Evolutionary conservation across 2,113 vertebrate species (phyloP).

Genomic region (Scytalopus superciliaris): DNA sequence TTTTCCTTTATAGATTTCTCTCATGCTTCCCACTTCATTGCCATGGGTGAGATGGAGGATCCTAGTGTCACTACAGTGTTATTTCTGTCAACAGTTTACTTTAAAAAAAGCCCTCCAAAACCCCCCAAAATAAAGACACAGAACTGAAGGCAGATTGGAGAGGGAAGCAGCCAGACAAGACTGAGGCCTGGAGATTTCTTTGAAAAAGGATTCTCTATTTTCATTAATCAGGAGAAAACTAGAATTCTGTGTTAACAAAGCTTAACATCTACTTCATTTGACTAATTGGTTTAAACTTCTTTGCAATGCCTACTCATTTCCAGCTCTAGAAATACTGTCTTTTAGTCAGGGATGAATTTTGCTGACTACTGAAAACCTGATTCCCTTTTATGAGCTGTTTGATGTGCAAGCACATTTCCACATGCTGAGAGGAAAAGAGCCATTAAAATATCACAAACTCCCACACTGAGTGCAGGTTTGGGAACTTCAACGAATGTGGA

Average conservation of each 20-base stretch:
- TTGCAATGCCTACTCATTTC: neutral
- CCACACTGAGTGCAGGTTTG: neutral
- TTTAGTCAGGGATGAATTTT: neutral
- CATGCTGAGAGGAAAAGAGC: neutral
- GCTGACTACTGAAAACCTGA: neutral
- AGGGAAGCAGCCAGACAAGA: neutral
- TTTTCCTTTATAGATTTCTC: neutral
- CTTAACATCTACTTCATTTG: neutral
- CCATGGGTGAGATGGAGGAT: neutral
- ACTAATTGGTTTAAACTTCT: neutral
- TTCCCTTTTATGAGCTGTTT: neutral
- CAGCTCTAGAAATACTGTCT: neutral
- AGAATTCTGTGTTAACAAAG: neutral
- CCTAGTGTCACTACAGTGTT: neutral
- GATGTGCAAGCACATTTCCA: neutral
- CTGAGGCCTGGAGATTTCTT: neutral
- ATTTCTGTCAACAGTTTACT: neutral
- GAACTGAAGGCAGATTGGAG: neutral
- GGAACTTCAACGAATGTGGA: neutral
- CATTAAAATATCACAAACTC: neutral
- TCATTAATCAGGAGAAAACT: neutral
- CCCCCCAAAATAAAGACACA: neutral
- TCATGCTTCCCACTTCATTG: neutral
- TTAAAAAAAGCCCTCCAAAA: neutral
- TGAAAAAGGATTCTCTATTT: neutral